phyloP scores from a whole-genome alignment of 1,140 invertebrate genomes.

The Archegozetes longisetosus region DNA sequence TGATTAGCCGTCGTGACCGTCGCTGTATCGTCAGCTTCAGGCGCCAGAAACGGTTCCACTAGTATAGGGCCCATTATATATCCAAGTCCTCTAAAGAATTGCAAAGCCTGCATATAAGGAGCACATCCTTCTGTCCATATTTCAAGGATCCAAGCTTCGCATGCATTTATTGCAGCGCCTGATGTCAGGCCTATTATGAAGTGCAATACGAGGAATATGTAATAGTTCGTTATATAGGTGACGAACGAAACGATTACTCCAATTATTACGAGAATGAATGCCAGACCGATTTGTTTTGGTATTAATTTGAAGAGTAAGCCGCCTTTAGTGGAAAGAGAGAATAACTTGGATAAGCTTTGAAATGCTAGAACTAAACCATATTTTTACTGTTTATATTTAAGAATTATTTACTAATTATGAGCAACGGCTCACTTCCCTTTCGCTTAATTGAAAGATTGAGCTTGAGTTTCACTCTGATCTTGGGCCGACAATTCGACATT shows the following conservation, averaged over 20 bases:
- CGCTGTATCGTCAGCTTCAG: neutral
- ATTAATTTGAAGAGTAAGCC: slow-evolving; percentile 11
- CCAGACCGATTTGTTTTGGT: neutral
- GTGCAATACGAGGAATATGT: neutral
- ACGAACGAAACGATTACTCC: neutral
- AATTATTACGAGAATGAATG: neutral
- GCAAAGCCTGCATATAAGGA: slow-evolving; percentile 13
- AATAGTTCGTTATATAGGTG: neutral
- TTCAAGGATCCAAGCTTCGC: slow-evolving; percentile 12
- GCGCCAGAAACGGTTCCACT: slow-evolving; percentile 5
- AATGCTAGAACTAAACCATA: too few species aligned
- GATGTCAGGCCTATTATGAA: neutral
- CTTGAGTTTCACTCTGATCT: too few species aligned
- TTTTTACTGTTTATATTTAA: too few species aligned
- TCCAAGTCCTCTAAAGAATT: slow-evolving; percentile 13
- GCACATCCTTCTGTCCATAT: slow-evolving; percentile 4
- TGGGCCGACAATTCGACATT: too few species aligned
- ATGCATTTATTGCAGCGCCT: neutral
- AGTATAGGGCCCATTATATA: slow-evolving; percentile 10
- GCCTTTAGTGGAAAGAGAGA: slow-evolving; percentile 1
- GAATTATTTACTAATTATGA: too few species aligned
- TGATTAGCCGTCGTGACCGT: neutral
- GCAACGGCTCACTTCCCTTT: too few species aligned
- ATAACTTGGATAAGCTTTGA: neutral
- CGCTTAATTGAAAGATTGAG: too few species aligned